Evolutionary conservation across 2,113 vertebrate species (phyloP).

Genomic region (Campylomormyrus numenius): DNA sequence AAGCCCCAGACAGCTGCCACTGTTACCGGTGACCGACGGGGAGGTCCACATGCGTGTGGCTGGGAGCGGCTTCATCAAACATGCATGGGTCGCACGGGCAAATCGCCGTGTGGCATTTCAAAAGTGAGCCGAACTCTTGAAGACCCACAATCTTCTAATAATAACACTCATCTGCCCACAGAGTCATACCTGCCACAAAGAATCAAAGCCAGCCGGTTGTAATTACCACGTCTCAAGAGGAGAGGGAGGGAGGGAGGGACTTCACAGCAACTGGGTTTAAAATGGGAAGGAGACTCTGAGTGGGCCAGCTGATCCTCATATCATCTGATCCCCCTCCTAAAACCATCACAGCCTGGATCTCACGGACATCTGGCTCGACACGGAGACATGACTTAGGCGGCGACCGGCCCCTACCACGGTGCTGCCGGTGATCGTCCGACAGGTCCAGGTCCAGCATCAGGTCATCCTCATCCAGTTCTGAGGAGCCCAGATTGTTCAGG

Average conservation of each 20-base stretch:
- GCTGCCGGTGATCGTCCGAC: slow-evolving; percentile 81
- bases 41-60: not conserved
- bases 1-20: not conserved
- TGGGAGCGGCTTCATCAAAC: not conserved
- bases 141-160: not conserved
- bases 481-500: slow-evolving; percentile 90
- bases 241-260: not conserved
- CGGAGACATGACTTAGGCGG: not conserved
- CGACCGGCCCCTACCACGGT: slow-evolving; percentile 63
- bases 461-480: slow-evolving; percentile 94
- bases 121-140: not conserved
- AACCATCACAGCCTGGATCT: not conserved
- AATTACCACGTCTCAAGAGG: not conserved
- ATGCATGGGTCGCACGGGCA: not conserved
- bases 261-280: not conserved
- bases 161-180: not conserved
- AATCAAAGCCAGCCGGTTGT: not conserved
- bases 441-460: slow-evolving; percentile 95
- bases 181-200: not conserved
- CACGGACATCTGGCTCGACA: not conserved
- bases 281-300: not conserved
- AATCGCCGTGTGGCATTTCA: not conserved
- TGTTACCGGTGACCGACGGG: not conserved
- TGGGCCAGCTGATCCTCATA: not conserved
- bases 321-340: not conserved